Evolutionary conservation across 2,888 invertebrate genomes (phyloP), one percentile per base, ranked within the genome.

Genomic region (Tyria jacobaeae): DNA sequence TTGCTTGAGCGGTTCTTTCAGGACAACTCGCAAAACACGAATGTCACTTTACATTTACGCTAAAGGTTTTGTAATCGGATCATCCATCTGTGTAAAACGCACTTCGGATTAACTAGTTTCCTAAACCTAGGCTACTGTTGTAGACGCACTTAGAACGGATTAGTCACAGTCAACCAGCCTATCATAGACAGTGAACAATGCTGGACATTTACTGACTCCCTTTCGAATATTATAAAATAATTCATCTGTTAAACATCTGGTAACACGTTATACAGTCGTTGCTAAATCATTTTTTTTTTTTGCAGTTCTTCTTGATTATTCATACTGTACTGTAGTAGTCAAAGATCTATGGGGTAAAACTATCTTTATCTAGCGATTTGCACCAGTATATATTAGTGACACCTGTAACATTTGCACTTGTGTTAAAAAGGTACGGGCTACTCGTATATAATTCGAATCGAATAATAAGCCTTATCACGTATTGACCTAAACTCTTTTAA

Each of bases 141-240:
- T 47, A 58, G 44, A 50, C 62, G 54, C 62, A 58, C 62, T 62
- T 58, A 62, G 44, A 62, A 58, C 31, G 62, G 55, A 62, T 62
- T 62, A 62, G 62, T 51, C 54, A 37, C 55, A 54, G 57, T 62
- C 58, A 58, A 62, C 62, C 54, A 52, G 48, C 50, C 54, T 58
- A 50, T 62, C 50, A 51, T 50, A 54, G 54, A 41, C 37, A 31
- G 14, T 35, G 10, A 25, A 44, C 34, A 60, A 49, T 49, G 49
- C 44, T 27, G 35, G 37, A 60, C n/a, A 39, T 49, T 27, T 21
- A 12, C 44, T 39, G 5, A 3, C 3, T 21, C 25, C 24, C 14
- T 48, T 59, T 35, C 15, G 0, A 53, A 27, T 59, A 12, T 10
- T 17, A 27, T 44, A 34, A 7, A 37, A 39, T 39, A 15, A 50